Base-by-base conservation (phyloP, 2,888 invertebrate genomes). In the Drosophila kanekoi region DNA sequence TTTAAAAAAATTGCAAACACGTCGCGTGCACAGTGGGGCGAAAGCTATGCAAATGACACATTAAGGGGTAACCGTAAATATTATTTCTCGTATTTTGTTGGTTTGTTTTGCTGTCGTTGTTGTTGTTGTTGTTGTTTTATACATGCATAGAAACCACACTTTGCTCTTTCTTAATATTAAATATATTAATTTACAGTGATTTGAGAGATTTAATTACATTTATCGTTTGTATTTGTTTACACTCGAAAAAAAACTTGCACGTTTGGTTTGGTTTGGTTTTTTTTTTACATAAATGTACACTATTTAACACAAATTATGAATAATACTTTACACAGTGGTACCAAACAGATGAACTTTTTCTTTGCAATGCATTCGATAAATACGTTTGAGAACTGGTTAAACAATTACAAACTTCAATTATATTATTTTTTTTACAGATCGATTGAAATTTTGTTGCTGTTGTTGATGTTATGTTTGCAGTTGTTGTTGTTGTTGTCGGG, bases 281-380 rank as follows among this genome's bases (percentile, higher is more conserved):
- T 41, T 83, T 66, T 87, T 60, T 81, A 88, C 79, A 86, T 33
- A 86, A 82, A 86, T 87, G 77, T 84, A 84, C 88, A 81, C 70
- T 76, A 76, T 72, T 82, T 72, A 80, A 83, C 74, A 77, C 67
- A 79, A 72, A 75, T 77, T 87, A 84, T 75, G 59, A 87, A 81
- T 83, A 87, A 81, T 81, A 87, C 74, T 89, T 83, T 79, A 81
- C 81, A 81, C 77, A 71, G 71, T 77, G 60, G 54, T 72, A 77
- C 71, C 64, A 72, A 79, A 70, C 72, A 71, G 81, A 68, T 63
- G 47, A 75, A 68, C 47, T 67, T 59, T 76, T 65, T 32, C 35
- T 38, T n/a, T 74, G 65, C 48, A 61, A 56, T 74, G 71, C 64
- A 63, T 65, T 61, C 43, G 61, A 60, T 61, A 57, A 71, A 79